Evolutionary conservation across 1,140 invertebrate species (phyloP).

Genomic region (Campoletis sonorensis): DNA sequence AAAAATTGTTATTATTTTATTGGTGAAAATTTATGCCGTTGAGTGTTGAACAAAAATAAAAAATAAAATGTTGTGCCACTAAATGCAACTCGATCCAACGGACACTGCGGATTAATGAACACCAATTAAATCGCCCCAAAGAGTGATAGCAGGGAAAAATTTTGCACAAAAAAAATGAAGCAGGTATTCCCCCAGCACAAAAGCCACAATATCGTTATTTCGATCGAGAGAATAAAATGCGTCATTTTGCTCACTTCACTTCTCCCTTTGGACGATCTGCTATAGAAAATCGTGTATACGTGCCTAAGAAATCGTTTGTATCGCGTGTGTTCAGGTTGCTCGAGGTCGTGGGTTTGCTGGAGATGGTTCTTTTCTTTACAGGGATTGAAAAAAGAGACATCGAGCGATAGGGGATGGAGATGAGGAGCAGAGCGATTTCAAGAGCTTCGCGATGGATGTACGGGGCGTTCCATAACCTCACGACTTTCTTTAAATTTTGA

Average conservation of each 20-base stretch:
- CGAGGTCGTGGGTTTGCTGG: neutral
- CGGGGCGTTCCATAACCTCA: too few relatives aligned
- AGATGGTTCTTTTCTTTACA: neutral
- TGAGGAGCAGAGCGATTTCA: neutral
- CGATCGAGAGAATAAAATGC: slow-evolving; percentile 37
- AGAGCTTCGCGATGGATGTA: too few relatives aligned
- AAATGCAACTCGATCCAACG: neutral
- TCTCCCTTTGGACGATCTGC: neutral
- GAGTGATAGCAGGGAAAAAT: neutral
- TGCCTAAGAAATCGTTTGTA: neutral
- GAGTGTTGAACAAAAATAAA: too few relatives aligned
- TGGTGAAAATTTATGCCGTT: too few relatives aligned
- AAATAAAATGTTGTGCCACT: neutral
- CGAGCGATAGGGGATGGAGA: slow-evolving; percentile 6
- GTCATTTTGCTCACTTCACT: slow-evolving; percentile 22
- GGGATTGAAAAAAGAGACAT: neutral
- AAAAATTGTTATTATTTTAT: too few relatives aligned
- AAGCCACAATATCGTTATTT: slow-evolving; percentile 34
- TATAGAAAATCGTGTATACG: neutral
- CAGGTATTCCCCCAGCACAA: neutral
- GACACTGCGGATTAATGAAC: slow-evolving; percentile 8
- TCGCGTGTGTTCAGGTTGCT: neutral
- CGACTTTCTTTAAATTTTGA: too few relatives aligned
- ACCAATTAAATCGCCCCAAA: slow-evolving; percentile 22
- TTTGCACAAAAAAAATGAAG: neutral